Conservation (phyloP, 2,797 vertebrate genomes). For the Graptemys geographica region DNA sequence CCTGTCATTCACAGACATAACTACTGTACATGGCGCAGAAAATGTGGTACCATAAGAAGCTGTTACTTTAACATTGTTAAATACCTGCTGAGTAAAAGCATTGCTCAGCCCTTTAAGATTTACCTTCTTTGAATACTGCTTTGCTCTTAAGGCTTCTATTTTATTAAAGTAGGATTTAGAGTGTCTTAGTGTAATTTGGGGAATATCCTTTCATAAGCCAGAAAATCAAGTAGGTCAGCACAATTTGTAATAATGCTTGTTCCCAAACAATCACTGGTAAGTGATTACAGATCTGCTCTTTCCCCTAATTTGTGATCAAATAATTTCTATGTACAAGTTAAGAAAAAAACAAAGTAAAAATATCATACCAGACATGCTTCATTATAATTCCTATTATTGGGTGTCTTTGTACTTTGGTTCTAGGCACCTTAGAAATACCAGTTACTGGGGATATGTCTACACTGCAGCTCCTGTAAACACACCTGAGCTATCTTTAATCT, state of each 20-base stretch:
- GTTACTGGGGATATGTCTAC: not conserved
- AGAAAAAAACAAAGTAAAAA: not conserved
- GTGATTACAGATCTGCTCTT: not conserved
- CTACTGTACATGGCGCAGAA: not conserved
- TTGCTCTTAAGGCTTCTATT: conserved; percentile 10
- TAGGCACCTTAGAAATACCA: not conserved
- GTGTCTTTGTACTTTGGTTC: not conserved
- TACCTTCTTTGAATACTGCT: not conserved
- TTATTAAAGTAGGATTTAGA: not conserved
- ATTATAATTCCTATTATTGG: no score
- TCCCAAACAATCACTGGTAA: not conserved
- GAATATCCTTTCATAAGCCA: not conserved
- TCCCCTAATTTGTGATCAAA: not conserved
- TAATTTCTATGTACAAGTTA: not conserved
- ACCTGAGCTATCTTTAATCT: not conserved
- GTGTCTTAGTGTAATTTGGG: conserved; percentile 15
- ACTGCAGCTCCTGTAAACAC: not conserved
- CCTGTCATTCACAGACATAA: not conserved
- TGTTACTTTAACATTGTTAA: conserved; percentile 32
- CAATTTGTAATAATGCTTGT: not conserved
- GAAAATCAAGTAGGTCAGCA: conserved; percentile 7
- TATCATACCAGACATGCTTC: not conserved
- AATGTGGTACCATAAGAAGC: not conserved
- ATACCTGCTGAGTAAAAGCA: not conserved
- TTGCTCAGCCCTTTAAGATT: conserved; percentile 37